Conservation (phyloP, 1,140 invertebrate genomes). For the Argopecten irradians region DNA sequence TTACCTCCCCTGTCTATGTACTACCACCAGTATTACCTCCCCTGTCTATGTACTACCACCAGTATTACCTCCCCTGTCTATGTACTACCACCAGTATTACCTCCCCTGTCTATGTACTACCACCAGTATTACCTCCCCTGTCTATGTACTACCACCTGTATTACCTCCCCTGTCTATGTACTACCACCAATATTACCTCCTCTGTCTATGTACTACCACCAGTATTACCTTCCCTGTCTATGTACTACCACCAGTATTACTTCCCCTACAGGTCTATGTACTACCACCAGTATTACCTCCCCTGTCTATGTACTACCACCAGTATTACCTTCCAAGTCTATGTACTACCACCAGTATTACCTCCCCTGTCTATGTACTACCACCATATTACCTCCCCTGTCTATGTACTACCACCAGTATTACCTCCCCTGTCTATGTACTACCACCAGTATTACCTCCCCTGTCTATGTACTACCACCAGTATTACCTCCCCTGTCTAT, state of each 20-base stretch:
- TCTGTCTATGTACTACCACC: background rate
- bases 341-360: no score
- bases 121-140: background rate
- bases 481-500: no score
- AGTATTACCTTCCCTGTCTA: background rate
- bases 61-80: background rate
- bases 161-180: background rate
- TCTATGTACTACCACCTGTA: background rate
- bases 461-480: no score
- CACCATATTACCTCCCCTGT: no score
- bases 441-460: no score
- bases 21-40: background rate
- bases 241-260: background rate
- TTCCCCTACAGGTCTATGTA: background rate
- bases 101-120: no score
- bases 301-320: no score
- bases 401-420: no score
- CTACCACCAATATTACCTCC: background rate
- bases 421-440: no score
- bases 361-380: no score
- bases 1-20: background rate
- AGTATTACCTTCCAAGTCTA: no score
- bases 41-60: background rate
- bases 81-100: background rate
- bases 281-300: no score